Evolutionary conservation across 2,888 invertebrate species (phyloP).

Genomic region (Oxyteleia sp.): DNA sequence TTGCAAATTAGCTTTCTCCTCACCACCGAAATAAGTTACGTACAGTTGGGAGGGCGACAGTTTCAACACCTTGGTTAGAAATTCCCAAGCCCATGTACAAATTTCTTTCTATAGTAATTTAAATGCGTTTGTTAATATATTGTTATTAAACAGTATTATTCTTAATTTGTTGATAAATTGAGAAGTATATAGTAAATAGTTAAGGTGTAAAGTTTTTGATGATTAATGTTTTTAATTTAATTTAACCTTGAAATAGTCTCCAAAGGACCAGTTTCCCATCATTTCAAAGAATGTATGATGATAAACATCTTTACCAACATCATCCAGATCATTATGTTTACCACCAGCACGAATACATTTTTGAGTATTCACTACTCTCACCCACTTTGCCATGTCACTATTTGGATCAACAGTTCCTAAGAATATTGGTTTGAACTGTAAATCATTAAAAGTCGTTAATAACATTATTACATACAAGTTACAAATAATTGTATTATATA

Average conservation of each 20-base stretch:
- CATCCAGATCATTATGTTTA: slow-evolving; percentile 99
- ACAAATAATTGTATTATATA: too few species aligned
- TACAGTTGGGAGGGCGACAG: slow-evolving; percentile 96
- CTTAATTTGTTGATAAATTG: neutral
- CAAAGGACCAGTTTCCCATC: slow-evolving; percentile 99
- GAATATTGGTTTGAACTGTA: too few species aligned
- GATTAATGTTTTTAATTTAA: neutral
- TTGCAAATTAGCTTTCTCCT: slow-evolving; percentile 92
- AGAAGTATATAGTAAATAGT: too few species aligned
- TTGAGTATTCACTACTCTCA: slow-evolving; percentile 98
- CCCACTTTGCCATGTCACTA: too few species aligned
- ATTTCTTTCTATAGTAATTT: slow-evolving; percentile 92
- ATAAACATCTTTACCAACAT: slow-evolving; percentile 99
- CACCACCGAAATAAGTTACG: slow-evolving; percentile 99
- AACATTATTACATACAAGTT: too few species aligned
- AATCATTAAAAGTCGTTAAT: too few species aligned
- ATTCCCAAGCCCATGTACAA: slow-evolving; percentile 99
- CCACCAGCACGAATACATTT: slow-evolving; percentile 99
- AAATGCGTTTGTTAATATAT: slow-evolving; percentile 22
- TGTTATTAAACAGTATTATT: slow-evolving; percentile 5
- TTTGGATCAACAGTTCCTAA: too few species aligned
- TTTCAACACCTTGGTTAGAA: slow-evolving; percentile 93
- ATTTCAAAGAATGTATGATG: slow-evolving; percentile 99
- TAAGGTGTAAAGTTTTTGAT: neutral
- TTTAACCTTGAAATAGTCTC: slow-evolving; percentile 98